These are phyloP conservation scores for Pseudobourletiella spinata DNA, from an alignment of 1,140 invertebrate species.

Conservation along the genomic window DNA sequence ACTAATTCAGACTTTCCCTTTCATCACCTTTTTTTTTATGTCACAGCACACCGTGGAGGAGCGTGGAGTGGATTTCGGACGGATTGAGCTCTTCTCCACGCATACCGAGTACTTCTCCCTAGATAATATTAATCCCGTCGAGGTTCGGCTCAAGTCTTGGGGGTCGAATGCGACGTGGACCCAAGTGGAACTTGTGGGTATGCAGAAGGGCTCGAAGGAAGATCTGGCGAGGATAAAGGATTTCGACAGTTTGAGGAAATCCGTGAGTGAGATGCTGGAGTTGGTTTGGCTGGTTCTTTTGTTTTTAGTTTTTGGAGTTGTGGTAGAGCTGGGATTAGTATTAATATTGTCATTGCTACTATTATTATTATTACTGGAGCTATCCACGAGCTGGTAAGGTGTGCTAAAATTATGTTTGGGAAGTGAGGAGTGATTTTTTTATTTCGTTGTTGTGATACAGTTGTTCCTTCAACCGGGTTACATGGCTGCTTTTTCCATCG, in stretches of 20 bases:
- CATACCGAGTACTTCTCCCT: slow-evolving; percentile 60
- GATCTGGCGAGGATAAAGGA: slow-evolving; percentile 34
- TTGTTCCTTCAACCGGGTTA: slow-evolving; percentile 53
- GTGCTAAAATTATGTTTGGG: no score
- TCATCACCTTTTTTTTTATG: no score
- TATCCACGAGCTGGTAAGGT: no score
- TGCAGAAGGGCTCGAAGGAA: slow-evolving; percentile 48
- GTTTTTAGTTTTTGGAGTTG: no score
- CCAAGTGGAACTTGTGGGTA: slow-evolving; percentile 58
- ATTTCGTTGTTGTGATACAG: slow-evolving; percentile 40
- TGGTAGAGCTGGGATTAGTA: no score
- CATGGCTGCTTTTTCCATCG: slow-evolving; percentile 63
- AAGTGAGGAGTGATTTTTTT: not conserved
- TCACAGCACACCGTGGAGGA: slow-evolving; percentile 41
- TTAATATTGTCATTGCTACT: no score
- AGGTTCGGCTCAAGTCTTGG: slow-evolving; percentile 56
- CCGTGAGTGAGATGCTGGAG: no score
- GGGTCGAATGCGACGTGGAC: slow-evolving; percentile 57
- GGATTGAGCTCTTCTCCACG: slow-evolving; percentile 51
- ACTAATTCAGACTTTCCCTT: no score
- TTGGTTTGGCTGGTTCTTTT: no score
- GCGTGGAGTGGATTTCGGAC: slow-evolving; percentile 45
- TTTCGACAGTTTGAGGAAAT: slow-evolving; percentile 33
- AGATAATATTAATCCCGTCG: slow-evolving; percentile 67
- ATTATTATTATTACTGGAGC: no score